Evolutionary conservation across 2,888 invertebrate species (phyloP), one percentile per base, ranked within the genome.

Genomic region (Sericinus montela): DNA sequence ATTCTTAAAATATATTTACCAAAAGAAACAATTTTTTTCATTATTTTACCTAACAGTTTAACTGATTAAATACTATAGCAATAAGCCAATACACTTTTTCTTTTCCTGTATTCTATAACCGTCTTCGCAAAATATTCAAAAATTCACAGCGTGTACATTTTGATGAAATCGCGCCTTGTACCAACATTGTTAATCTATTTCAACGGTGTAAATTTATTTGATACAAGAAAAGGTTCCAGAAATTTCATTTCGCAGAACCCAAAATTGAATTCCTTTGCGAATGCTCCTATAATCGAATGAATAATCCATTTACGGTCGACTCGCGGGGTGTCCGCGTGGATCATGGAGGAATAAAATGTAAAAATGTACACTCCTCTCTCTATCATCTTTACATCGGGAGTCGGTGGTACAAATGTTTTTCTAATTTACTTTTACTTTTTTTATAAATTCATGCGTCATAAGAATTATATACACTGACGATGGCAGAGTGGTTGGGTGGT

Each of bases 251-350:
- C 65, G 67, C 59, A 56, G 69, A 72, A 76, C 67, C 72, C 65
- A 71, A 81, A 84, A 85, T 85, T 77, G 79, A 81, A 80, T 85
- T 83, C 68, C 71, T 78, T 72, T 72, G 73, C 79, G 77, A 75
- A 72, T 78, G 75, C 72, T 72, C 63, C 80, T 62, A 78, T 83
- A 85, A 84, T 82, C 79, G 76, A 81, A 81, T 85, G 80, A 83
- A 80, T 82, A 81, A 83, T 83, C 78, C 68, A 79, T 75, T 85
- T 82, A 75, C 64, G 11, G 32, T 11, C 60, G 64, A 15, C 15
- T 51, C 60, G 66, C 62, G 63, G 62, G 67, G 32, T 32, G 32
- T 67, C 62, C 59, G 65, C 54, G 62, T 47, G 62, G 62, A 60
- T 62, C 63, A 59, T 55, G 56, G 54, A 43, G 57, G 60, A 56